Evolutionary conservation across 2,797 vertebrate species (phyloP), one percentile per base, ranked within the genome.

Genomic region (Labeo calbasu): DNA sequence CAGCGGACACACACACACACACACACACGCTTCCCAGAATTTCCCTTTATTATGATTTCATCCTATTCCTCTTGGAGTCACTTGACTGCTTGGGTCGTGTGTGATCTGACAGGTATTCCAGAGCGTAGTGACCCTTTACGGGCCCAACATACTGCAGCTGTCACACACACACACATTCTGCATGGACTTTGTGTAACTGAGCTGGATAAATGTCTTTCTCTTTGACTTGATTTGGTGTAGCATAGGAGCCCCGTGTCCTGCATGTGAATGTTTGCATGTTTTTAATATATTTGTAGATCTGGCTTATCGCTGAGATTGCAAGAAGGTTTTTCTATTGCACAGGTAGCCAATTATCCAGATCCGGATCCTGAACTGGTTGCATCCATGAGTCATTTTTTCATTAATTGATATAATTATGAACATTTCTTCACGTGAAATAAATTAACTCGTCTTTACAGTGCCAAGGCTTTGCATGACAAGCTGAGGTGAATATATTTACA

Each of bases 21-120:
- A 84, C 84, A 84, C 78, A 83, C 87, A 89, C 59, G 23, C 70
- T 57, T 89, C 86, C 87, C 90, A 87, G 72, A 28, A 87, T 80
- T 87, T 87, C 73, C 86, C 76, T 88, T 87, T 85, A 89, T 90
- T 88, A 89, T 88, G 86, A 84, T 81, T 91, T 87, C 82, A 83
- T 88, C 87, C 80, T 86, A 87, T 87, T 88, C 76, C 88, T 92
- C 90, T 91, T 81, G 90, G 90, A 93, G 91, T 88, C 91, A 90
- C 88, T 66, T 89, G 0, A 32, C 91, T 89, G 95, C 94, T 90
- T 94, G 92, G 95, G 91, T 94, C 94, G 94, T 93, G 92, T 93
- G 92, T 93, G 95, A 95, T 94, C 92, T 94, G 95, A 96, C 94
- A 96, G 95, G 96, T 96, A 93, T 95, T 96, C 92, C 94, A 94